Evolutionary conservation across 2,888 invertebrate species (phyloP).

Genomic region (Penaeus monodon): DNA sequence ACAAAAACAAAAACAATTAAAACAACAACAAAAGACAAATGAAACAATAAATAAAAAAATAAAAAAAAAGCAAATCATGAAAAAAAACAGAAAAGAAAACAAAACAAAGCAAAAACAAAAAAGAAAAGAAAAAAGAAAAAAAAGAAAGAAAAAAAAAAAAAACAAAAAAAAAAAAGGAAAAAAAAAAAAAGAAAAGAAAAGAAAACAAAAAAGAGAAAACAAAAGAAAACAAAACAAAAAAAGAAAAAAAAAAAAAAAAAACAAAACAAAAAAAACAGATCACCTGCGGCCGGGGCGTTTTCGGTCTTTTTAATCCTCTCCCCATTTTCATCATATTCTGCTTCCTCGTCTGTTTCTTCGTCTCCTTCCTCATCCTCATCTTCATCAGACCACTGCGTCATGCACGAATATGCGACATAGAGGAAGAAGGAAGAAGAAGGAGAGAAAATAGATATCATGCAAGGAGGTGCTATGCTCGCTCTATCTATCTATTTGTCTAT

Average conservation of each 20-base stretch:
- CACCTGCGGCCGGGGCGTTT: background rate
- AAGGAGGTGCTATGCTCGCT: too few relatives aligned
- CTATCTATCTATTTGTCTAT: too few relatives aligned
- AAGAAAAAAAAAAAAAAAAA: background rate
- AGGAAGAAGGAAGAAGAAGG: background rate
- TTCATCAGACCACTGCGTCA: background rate
- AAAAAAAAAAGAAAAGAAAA: too few relatives aligned
- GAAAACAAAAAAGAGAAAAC: background rate
- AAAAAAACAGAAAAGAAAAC: slow-evolving; percentile 32
- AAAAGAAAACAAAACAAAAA: background rate
- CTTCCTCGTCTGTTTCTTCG: background rate
- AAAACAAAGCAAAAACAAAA: background rate
- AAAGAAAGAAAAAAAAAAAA: background rate
- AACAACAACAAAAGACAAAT: background rate
- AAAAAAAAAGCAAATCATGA: background rate
- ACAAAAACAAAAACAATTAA: background rate
- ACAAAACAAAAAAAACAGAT: too few relatives aligned
- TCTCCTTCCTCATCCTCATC: background rate
- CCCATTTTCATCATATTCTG: background rate
- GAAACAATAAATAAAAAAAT: background rate
- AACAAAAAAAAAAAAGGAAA: background rate
- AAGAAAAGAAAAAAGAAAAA: background rate
- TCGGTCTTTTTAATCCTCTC: too few relatives aligned
- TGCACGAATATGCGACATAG: background rate
- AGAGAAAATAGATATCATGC: too few relatives aligned